Evolutionary conservation across 35 echinoderm and acorn worm species (phyloP).

Genomic region (Stichopus chloronotus): DNA sequence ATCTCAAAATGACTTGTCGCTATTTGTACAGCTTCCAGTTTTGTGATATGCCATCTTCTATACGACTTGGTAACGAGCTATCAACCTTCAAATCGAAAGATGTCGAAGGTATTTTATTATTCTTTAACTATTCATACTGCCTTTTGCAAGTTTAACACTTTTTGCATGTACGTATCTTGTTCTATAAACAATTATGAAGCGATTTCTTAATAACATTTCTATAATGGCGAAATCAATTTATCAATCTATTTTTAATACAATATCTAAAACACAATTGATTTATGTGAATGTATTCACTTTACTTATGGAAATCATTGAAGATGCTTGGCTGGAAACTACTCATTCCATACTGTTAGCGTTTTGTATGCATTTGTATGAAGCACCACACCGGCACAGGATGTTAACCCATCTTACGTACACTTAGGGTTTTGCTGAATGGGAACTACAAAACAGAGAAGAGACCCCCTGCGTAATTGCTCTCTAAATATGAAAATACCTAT

Average conservation of each 20-base stretch:
- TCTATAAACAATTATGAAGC: constrained; percentile 26
- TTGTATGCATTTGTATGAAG: constrained; percentile 36
- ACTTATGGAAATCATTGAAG: constrained; percentile 32
- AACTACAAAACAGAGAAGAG: constrained; percentile 34
- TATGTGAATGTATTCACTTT: constrained; percentile 22
- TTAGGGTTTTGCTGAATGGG: constrained; percentile 15
- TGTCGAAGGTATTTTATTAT: constrained; percentile 27
- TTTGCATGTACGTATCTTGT: constrained; percentile 29
- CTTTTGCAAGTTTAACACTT: not conserved
- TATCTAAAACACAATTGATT: not conserved
- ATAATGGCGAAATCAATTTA: constrained; percentile 22
- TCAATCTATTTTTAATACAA: not conserved
- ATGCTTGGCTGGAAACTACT: constrained; percentile 12
- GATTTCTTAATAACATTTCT: constrained; percentile 25
- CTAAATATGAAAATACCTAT: constrained; percentile 18
- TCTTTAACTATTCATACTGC: not conserved
- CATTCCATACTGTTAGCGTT: constrained; percentile 19
- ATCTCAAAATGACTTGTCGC: constrained; percentile 16
- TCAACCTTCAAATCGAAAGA: constrained; percentile 36
- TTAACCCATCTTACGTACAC: not conserved
- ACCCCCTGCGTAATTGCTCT: not conserved
- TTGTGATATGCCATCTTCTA: constrained; percentile 5
- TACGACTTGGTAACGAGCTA: constrained; percentile 38
- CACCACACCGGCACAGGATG: constrained; percentile 21
- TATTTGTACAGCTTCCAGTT: constrained; percentile 6